These are phyloP conservation scores for Sesia apiformis DNA, from an alignment of 2,888 invertebrate species.

Conservation along the genomic window DNA sequence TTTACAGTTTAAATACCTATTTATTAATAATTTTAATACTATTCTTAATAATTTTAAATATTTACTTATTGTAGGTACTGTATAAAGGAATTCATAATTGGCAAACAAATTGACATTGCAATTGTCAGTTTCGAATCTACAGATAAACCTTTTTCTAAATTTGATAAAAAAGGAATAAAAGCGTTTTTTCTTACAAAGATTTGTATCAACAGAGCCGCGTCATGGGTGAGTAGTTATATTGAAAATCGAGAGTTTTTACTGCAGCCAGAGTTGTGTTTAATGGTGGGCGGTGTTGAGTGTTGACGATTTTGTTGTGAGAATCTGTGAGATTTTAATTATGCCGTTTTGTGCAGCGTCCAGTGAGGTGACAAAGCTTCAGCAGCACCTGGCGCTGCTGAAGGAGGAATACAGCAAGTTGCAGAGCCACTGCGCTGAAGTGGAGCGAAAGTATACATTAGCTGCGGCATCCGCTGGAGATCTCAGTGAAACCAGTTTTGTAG, in stretches of 20 bases:
- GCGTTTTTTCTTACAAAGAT: slow-evolving; percentile 21
- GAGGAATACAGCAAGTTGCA: slow-evolving; percentile 95
- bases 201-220: slow-evolving; percentile 27
- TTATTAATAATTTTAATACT: no score
- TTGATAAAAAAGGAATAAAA: slow-evolving; percentile 18
- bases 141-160: slow-evolving; percentile 26
- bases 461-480: slow-evolving; percentile 79
- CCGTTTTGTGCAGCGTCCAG: slow-evolving; percentile 65
- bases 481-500: slow-evolving; percentile 87
- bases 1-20: no score
- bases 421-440: slow-evolving; percentile 84
- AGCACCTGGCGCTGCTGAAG: slow-evolving; percentile 88
- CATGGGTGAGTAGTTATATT: slow-evolving; percentile 53
- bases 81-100: background rate
- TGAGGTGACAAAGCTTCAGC: slow-evolving; percentile 82
- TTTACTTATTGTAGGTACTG: background rate
- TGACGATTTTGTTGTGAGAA: slow-evolving; percentile 12
- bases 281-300: slow-evolving; percentile 55
- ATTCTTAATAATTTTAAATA: no score
- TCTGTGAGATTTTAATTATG: slow-evolving; percentile 27
- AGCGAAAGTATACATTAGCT: slow-evolving; percentile 87
- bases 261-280: slow-evolving; percentile 12
- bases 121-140: slow-evolving; percentile 36
- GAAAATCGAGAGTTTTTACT: slow-evolving; percentile 19
- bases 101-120: slow-evolving; percentile 7